Percentiles rank a stretch among this genome's conserved stretches.
phyloP scores from a whole-genome alignment of 2,888 invertebrate species.

The Neoitamus cyanurus region DNA sequence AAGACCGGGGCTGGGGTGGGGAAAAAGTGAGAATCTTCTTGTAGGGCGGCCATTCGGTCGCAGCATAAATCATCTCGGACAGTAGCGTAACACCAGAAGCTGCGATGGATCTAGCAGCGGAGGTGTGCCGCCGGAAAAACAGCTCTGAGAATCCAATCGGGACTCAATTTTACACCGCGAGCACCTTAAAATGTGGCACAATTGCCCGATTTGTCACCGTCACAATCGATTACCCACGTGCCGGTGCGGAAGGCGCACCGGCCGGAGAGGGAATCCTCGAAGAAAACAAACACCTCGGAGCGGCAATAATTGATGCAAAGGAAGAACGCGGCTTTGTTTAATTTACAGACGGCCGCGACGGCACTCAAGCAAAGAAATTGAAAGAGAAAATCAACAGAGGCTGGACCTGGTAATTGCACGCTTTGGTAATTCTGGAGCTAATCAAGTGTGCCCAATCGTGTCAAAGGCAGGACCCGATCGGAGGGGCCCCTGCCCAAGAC shows the following conservation, averaged over 20 bases:
- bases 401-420: conserved; percentile 31
- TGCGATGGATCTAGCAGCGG: background rate
- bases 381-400: conserved; percentile 30
- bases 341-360: background rate
- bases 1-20: background rate
- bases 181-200: conserved; percentile 32
- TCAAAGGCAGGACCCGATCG: background rate
- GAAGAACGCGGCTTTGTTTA: conserved; percentile 8
- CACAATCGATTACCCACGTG: conserved; percentile 47
- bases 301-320: conserved; percentile 36
- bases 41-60: background rate
- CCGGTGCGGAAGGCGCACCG: background rate
- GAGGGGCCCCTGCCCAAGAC: background rate
- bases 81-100: background rate
- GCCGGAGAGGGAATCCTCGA: background rate
- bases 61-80: background rate
- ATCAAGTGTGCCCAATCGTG: conserved; percentile 43
- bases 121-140: background rate
- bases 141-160: background rate
- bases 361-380: conserved; percentile 22
- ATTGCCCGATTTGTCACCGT: conserved; percentile 50
- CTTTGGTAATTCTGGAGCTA: conserved; percentile 23
- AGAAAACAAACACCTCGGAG: conserved; percentile 3
- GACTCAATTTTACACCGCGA: conserved; percentile 1
- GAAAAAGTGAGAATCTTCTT: background rate